Evolutionary conservation across 2,888 invertebrate genomes (phyloP).

Genomic region (Mesorhabditis spiculigera): DNA sequence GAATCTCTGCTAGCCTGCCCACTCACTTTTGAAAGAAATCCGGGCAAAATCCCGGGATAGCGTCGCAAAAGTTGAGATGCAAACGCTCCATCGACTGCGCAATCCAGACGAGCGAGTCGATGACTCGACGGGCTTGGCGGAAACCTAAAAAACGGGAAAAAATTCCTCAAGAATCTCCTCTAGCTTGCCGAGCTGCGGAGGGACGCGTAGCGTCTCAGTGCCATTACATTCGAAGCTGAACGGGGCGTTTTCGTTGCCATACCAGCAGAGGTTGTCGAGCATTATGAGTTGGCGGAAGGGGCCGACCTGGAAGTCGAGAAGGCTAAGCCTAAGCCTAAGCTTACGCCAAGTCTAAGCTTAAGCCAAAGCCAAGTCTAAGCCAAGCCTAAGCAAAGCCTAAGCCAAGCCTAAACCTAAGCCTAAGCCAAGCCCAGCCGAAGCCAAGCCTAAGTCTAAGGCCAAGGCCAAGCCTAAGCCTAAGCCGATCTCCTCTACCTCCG

Average conservation of each 20-base stretch:
- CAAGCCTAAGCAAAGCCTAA: background rate
- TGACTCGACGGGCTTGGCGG: background rate
- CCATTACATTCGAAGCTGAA: background rate
- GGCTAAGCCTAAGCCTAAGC: too few species aligned
- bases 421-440: too few species aligned
- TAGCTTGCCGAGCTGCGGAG: background rate
- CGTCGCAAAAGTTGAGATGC: background rate
- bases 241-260: background rate
- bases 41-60: background rate
- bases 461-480: background rate
- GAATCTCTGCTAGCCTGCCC: constrained; percentile 1
- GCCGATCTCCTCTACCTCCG: background rate
- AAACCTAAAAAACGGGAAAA: background rate
- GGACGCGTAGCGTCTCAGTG: background rate
- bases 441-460: background rate
- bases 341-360: too few species aligned
- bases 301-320: background rate
- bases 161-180: background rate
- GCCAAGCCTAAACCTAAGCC: background rate
- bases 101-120: background rate
- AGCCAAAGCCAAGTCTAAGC: background rate
- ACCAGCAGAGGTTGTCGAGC: background rate
- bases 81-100: background rate
- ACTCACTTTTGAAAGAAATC: background rate
- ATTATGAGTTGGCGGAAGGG: background rate